Evolutionary conservation across 2,797 vertebrate species (phyloP).

Genomic region (Champsocephalus esox): DNA sequence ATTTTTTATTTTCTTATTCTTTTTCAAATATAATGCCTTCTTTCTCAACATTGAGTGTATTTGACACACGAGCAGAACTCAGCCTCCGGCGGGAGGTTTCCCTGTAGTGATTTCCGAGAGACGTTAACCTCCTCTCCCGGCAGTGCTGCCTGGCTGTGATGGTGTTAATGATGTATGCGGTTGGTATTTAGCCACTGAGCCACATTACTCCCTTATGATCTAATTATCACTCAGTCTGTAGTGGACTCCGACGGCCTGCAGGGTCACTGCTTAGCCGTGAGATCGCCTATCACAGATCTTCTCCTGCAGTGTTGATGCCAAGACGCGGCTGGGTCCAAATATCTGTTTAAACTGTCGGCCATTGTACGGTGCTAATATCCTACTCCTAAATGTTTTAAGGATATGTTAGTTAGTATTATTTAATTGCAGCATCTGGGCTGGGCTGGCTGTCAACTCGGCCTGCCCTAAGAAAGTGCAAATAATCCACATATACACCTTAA

Average conservation of each 20-base stretch:
- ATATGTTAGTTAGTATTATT: constrained; percentile 20
- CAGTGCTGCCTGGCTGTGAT: constrained; percentile 43
- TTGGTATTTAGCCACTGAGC: constrained; percentile 72
- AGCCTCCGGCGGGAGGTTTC: constrained; percentile 17
- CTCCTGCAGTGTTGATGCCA: constrained; percentile 31
- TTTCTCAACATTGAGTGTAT: no score
- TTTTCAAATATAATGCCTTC: no score
- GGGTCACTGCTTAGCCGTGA: constrained; percentile 57
- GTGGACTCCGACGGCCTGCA: constrained; percentile 57
- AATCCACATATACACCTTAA: background rate
- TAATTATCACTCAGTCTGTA: constrained; percentile 66
- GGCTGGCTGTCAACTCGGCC: background rate
- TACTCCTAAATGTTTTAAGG: constrained; percentile 14
- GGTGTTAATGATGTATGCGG: constrained; percentile 68
- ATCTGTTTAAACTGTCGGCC: constrained; percentile 20
- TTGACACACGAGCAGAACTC: background rate
- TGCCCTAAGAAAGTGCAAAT: background rate
- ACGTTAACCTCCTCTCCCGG: constrained; percentile 56
- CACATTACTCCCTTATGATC: constrained; percentile 74
- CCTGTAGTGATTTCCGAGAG: constrained; percentile 50
- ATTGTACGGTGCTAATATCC: background rate
- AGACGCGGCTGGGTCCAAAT: constrained; percentile 15
- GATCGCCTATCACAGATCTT: constrained; percentile 55
- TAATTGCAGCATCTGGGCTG: constrained; percentile 2
- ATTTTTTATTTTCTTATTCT: no score